These are phyloP conservation scores for Nematolebias whitei DNA, from an alignment of 2,113 vertebrate species.

Conservation along the genomic window DNA sequence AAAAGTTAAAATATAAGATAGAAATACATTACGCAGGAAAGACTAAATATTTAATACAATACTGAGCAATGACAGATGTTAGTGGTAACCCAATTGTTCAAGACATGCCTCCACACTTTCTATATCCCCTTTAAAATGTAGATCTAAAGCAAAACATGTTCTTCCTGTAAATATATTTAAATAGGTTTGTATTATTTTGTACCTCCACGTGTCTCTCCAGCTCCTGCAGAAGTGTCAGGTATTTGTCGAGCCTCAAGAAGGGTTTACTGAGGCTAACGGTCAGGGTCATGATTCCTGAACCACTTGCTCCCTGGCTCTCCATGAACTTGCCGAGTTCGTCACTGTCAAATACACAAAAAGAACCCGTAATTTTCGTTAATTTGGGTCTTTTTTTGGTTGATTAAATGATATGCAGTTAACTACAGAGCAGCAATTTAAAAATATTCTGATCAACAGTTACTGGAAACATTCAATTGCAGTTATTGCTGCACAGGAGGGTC, in stretches of 20 bases:
- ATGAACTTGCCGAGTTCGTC: constrained; percentile 95
- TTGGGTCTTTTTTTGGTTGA: not conserved
- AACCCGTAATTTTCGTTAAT: not conserved
- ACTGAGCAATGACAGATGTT: no score
- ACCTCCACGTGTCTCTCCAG: constrained; percentile 97
- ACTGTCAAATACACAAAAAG: constrained; percentile 66
- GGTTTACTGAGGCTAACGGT: constrained; percentile 97
- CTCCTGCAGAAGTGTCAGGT: constrained; percentile 92
- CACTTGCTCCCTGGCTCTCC: constrained; percentile 91
- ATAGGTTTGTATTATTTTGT: constrained; percentile 4
- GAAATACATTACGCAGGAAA: no score
- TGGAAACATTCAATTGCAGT: not conserved
- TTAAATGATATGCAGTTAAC: not conserved
- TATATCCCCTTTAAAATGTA: no score
- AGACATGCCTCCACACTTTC: no score
- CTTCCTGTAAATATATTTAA: no score
- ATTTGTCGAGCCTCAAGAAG: constrained; percentile 96
- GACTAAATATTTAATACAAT: no score
- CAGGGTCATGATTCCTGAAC: constrained; percentile 89
- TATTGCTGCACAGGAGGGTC: no score
- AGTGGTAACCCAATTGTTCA: no score
- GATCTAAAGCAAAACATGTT: no score
- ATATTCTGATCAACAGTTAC: no score
- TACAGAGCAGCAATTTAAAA: not conserved
- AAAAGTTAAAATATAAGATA: not conserved